Percentiles rank a stretch among this genome's conserved stretches.
Evolutionary conservation across 2,888 invertebrate genomes (phyloP).

Genomic region (Macropis europaea): DNA sequence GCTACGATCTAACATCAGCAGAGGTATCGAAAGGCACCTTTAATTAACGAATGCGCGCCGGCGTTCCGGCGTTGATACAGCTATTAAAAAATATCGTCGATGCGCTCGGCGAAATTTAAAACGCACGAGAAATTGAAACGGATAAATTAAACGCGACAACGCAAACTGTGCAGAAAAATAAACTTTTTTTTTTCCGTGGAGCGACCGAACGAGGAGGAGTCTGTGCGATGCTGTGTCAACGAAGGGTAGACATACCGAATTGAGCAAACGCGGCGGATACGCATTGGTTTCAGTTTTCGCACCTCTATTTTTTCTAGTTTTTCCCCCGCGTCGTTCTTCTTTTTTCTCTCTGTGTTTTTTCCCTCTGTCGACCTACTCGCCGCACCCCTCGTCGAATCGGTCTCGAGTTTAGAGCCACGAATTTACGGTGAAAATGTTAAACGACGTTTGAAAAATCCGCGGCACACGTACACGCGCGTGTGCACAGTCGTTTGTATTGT

Average conservation of each 20-base stretch:
- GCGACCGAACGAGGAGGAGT: slow-evolving; percentile 6
- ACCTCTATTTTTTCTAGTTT: slow-evolving; percentile 10
- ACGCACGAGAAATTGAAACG: slow-evolving; percentile 22
- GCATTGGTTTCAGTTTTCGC: slow-evolving; percentile 51
- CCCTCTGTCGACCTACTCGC: slow-evolving; percentile 45
- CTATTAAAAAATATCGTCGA: slow-evolving; percentile 15
- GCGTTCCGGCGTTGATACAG: neutral
- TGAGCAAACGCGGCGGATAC: slow-evolving; percentile 41
- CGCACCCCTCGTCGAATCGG: slow-evolving; percentile 34
- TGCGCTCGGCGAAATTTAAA: slow-evolving; percentile 1
- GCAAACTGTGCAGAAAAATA: slow-evolving; percentile 29
- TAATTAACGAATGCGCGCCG: slow-evolving; percentile 9
- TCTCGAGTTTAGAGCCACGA: slow-evolving; percentile 40
- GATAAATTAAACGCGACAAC: slow-evolving; percentile 44
- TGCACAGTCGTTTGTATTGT: no score
- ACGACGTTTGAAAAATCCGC: slow-evolving; percentile 71
- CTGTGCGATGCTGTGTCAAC: slow-evolving; percentile 35
- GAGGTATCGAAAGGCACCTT: neutral
- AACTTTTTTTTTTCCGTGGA: slow-evolving; percentile 40
- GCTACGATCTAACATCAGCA: no score
- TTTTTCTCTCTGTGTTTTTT: slow-evolving; percentile 6
- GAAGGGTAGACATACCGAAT: slow-evolving; percentile 37
- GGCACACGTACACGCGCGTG: slow-evolving; percentile 49
- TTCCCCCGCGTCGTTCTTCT: slow-evolving; percentile 12
- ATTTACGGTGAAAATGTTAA: slow-evolving; percentile 70